Evolutionary conservation across 2,797 vertebrate genomes (phyloP).

Genomic region (Remorina albescens): DNA sequence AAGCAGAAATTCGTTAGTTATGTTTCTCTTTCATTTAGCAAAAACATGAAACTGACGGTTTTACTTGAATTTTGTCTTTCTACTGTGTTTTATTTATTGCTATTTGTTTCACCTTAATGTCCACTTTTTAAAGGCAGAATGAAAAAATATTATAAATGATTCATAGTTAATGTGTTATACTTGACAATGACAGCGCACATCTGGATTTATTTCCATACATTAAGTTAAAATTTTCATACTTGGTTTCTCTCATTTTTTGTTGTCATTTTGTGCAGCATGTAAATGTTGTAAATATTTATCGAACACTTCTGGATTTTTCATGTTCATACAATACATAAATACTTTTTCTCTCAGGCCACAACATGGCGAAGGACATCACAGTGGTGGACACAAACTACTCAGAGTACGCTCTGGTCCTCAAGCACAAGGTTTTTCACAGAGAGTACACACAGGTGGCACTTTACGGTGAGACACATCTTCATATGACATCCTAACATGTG

Average conservation of each 20-base stretch:
- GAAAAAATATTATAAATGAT: neutral
- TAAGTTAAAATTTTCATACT: neutral
- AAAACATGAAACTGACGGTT: no score
- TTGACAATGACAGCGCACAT: no score
- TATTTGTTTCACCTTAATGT: neutral
- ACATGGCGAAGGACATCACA: slow-evolving; percentile 84
- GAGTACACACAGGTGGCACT: slow-evolving; percentile 86
- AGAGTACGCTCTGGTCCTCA: slow-evolving; percentile 85
- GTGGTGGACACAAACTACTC: slow-evolving; percentile 87
- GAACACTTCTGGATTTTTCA: neutral
- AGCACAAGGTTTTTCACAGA: slow-evolving; percentile 83
- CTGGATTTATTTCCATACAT: neutral
- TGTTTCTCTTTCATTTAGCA: no score
- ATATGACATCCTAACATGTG: neutral
- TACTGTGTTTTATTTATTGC: no score
- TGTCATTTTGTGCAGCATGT: neutral
- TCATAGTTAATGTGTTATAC: no score
- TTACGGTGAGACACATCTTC: slow-evolving; percentile 77
- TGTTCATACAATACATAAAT: neutral
- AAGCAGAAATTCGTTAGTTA: neutral
- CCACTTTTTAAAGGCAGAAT: neutral
- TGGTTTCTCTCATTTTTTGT: neutral
- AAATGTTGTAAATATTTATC: no score
- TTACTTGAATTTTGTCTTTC: no score
- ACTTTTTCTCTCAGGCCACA: slow-evolving; percentile 73